Conservation (phyloP, 2,113 vertebrate species). For the Xiphorhynchus elegans region DNA sequence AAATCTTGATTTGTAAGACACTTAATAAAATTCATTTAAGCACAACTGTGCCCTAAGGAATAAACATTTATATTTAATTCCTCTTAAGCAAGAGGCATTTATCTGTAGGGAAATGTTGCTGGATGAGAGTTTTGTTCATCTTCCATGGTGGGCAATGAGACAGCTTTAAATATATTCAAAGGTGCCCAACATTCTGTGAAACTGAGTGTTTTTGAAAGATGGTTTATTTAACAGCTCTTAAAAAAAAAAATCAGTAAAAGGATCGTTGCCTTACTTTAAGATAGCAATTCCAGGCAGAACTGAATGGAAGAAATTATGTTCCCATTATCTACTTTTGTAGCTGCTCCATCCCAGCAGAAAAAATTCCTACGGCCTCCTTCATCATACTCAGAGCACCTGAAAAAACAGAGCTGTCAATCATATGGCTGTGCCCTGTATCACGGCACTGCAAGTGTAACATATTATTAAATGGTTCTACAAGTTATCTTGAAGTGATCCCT, state of each 20-base stretch:
- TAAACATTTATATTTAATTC: constrained; percentile 23
- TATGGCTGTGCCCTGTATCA: background rate
- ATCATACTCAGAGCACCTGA: background rate
- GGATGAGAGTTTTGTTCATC: background rate
- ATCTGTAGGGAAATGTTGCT: background rate
- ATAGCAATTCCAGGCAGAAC: background rate
- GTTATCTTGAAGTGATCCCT: background rate
- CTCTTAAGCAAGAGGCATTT: constrained; percentile 24
- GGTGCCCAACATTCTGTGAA: background rate
- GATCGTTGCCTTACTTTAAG: background rate
- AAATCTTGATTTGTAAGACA: constrained; percentile 12
- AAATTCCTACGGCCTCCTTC: background rate
- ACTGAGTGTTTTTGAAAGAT: background rate
- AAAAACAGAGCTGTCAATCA: background rate
- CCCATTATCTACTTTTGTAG: background rate
- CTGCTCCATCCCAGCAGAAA: background rate
- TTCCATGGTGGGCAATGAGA: background rate
- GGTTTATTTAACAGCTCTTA: background rate
- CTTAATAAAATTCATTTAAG: constrained; percentile 16
- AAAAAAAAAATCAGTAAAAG: background rate
- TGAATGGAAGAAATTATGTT: background rate
- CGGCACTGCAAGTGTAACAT: background rate
- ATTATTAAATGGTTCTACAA: background rate
- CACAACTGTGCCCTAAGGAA: constrained; percentile 4
- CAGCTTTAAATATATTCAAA: background rate